Evolutionary conservation across 2,113 vertebrate genomes (phyloP).

Genomic region (Hystrix cristata): DNA sequence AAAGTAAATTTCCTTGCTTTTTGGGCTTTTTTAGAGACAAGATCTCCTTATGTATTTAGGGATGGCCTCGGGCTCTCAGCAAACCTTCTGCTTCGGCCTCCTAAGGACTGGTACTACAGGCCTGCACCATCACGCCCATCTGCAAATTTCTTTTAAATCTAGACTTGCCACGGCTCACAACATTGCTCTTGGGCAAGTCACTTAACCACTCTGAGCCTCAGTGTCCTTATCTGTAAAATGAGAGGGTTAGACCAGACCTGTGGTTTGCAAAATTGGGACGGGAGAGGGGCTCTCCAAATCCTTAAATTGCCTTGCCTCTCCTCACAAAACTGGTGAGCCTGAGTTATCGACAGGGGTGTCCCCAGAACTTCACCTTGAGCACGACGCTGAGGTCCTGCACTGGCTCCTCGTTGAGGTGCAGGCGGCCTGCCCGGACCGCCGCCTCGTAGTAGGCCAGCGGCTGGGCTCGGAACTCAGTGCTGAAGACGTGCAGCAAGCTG

Average conservation of each 20-base stretch:
- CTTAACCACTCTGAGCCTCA: neutral
- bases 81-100: neutral
- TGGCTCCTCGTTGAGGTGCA: slow-evolving; percentile 93
- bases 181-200: neutral
- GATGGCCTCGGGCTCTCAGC: neutral
- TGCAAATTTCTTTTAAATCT: slow-evolving; percentile 19
- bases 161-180: neutral
- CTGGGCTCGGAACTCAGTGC: slow-evolving; percentile 94
- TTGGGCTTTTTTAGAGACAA: neutral
- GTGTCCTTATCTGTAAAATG: slow-evolving; percentile 52
- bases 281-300: neutral
- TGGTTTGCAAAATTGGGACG: slow-evolving; percentile 35
- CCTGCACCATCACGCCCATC: neutral
- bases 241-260: neutral
- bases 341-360: neutral
- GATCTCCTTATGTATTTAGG: neutral
- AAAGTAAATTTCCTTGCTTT: neutral
- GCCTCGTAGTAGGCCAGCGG: slow-evolving; percentile 92
- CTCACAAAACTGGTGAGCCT: neutral
- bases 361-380: slow-evolving; percentile 91
- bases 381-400: slow-evolving; percentile 93
- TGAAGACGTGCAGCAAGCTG: slow-evolving; percentile 94
- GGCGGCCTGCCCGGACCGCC: slow-evolving; percentile 92
- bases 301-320: neutral
- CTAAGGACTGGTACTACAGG: neutral